A percentile compares a stretch with the other conserved stretches of the same genome.
Conservation (phyloP, 64 coral and sea anemone genomes). For the Montipora capricornis region DNA sequence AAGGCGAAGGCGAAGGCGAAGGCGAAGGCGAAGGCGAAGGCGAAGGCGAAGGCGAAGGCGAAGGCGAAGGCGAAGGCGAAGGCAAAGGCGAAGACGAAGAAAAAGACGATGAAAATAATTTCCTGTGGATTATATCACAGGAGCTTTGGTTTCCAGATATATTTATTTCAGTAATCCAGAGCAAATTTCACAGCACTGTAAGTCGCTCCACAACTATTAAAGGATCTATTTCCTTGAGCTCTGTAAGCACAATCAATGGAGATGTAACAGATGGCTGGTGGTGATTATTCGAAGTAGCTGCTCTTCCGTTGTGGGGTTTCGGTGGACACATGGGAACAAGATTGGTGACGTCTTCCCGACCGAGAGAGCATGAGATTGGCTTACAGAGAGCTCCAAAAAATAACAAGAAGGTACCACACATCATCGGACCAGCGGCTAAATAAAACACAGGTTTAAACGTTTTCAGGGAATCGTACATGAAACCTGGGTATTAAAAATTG, state of each 20-base stretch:
- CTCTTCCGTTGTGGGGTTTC: neutral
- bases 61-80: neutral
- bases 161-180: too few relatives aligned
- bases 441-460: slow-evolving; percentile 89
- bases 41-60: too few relatives aligned
- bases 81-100: neutral
- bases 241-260: slow-evolving; percentile 8
- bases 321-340: neutral
- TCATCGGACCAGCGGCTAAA: slow-evolving; percentile 86
- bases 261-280: neutral
- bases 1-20: too few relatives aligned
- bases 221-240: neutral
- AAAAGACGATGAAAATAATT: too few relatives aligned
- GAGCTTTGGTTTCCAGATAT: too few relatives aligned
- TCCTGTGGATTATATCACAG: too few relatives aligned
- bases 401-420: slow-evolving; percentile 65
- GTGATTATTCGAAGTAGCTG: neutral
- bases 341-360: neutral
- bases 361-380: neutral
- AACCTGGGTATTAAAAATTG: slow-evolving; percentile 1
- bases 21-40: too few relatives aligned
- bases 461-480: slow-evolving; percentile 75
- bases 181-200: slow-evolving; percentile 1
- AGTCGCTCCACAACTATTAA: slow-evolving; percentile 27
- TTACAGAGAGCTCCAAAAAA: slow-evolving; percentile 20